Base-by-base conservation (phyloP, 2,113 vertebrate species). In the Electrona antarctica region DNA sequence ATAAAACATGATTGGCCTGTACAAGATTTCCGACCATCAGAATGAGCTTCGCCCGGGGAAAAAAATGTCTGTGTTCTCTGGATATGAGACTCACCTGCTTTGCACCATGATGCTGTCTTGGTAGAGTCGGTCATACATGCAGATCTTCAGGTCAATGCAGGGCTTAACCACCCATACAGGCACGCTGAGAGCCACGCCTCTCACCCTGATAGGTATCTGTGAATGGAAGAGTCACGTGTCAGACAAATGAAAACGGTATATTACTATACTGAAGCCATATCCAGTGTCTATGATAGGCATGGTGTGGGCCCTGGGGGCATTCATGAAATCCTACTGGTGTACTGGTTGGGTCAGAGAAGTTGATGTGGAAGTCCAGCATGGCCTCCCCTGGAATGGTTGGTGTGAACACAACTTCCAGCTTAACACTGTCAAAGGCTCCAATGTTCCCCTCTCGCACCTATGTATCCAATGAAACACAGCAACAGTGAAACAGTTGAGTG, bases 131-230 rank as follows among this genome's bases (percentile, higher is more conserved):
- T 96, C 92, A 1, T 95, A 98, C 90, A 91, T 91, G 88, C 97
- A 99, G 79, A 98, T 96, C 89, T 93, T 97, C 2, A 99, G 85
- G 72, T 98, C 95, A 8, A 97, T 52, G 1, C 10, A 92, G 52
- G 95, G 90, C 47, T 81, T 82, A 13, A 89, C 79, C 73, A 98
- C 90, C 93, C 94, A 96, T 21, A 98, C 92, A 0, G 97, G 97
- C 62, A 95, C 78, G 0, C 92, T 91, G 3, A 91, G 0, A 0
- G 93, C 92, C 6, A 92, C 21, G 0, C 95, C 97, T 0, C 0
- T 88, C 56, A 87, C 91, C 7, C 77, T 77, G 77, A 93, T 64
- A 6, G 77, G 55, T 76, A 94, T 69, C 87, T 93, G 56, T 10
- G 8, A 3, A 54, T 56, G 71, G 9, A 63, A 33, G 55, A 33